Conservation (phyloP, 2,113 vertebrate genomes). For the Dromiciops gliroides region DNA sequence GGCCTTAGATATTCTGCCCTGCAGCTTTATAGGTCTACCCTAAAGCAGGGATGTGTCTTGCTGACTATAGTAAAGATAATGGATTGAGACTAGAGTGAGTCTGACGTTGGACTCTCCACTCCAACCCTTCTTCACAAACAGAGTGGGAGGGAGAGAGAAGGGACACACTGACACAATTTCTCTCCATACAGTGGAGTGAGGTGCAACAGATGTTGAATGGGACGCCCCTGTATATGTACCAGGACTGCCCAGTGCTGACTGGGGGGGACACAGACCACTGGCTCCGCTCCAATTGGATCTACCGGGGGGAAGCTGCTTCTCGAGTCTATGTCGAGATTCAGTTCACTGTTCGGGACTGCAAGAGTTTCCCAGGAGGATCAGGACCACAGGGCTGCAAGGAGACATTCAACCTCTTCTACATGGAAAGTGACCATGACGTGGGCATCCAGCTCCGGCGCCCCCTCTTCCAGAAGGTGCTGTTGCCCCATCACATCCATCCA, state of each 20-base stretch:
- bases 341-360: slow-evolving; percentile 87
- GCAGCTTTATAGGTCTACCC: neutral
- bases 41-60: neutral
- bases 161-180: slow-evolving; percentile 3
- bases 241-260: slow-evolving; percentile 83
- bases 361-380: slow-evolving; percentile 80
- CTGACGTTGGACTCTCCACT: neutral
- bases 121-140: neutral
- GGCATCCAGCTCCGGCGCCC: slow-evolving; percentile 86
- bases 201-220: slow-evolving; percentile 85
- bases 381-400: slow-evolving; percentile 86
- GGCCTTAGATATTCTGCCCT: neutral
- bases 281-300: slow-evolving; percentile 89
- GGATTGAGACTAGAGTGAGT: neutral
- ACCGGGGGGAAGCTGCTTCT: slow-evolving; percentile 81
- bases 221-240: slow-evolving; percentile 86
- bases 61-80: neutral
- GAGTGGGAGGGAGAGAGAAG: neutral
- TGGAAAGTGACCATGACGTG: slow-evolving; percentile 87
- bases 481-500: neutral
- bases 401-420: slow-evolving; percentile 87
- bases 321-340: slow-evolving; percentile 83
- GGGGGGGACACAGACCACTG: slow-evolving; percentile 84
- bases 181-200: slow-evolving; percentile 82
- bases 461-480: slow-evolving; percentile 84